These are phyloP conservation scores for Athene cunicularia DNA, from an alignment of 2,113 vertebrate genomes.

Conservation along the genomic window DNA sequence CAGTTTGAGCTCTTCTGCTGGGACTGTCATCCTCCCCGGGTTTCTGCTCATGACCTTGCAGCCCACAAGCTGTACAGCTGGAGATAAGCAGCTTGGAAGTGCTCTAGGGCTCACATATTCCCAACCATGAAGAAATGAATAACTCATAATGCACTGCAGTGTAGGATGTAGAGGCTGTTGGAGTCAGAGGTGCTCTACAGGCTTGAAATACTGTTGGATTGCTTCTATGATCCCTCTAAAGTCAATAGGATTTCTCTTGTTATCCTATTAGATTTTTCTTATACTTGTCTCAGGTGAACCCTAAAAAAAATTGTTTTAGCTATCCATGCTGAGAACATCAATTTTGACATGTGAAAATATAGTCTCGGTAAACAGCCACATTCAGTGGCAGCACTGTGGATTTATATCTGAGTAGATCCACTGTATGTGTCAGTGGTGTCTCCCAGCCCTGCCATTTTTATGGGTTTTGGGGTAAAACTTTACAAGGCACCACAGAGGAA, in stretches of 20 bases:
- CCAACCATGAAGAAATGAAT: neutral
- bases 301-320: neutral
- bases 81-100: neutral
- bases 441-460: neutral
- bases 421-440: neutral
- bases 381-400: neutral
- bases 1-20: neutral
- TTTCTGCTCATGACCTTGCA: neutral
- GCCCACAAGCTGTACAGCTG: neutral
- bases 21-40: neutral
- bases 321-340: neutral
- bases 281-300: neutral
- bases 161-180: neutral
- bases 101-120: neutral
- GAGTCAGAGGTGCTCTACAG: neutral
- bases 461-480: neutral
- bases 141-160: neutral
- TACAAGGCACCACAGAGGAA: neutral
- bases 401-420: neutral
- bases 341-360: neutral
- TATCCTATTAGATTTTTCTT: neutral
- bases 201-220: neutral
- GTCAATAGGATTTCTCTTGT: neutral
- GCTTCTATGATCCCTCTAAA: neutral
- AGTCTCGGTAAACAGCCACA: neutral